Evolutionary conservation across 2,113 vertebrate genomes (phyloP), one percentile per base, ranked within the genome.

Genomic region (Hyla sarda): DNA sequence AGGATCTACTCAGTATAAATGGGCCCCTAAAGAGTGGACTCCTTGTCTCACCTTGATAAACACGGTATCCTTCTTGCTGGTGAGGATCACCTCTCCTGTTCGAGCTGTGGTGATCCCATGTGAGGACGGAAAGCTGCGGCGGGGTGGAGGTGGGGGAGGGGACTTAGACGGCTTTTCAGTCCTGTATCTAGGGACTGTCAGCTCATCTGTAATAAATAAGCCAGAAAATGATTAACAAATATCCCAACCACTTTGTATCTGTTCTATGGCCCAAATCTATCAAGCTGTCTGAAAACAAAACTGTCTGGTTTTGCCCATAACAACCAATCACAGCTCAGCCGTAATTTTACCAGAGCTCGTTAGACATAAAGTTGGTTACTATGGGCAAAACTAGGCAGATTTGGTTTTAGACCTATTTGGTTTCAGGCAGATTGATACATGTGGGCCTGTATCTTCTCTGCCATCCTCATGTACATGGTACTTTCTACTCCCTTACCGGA

Each of bases 131-230:
- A 99, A 98, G 89, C 98, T 99, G 37, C 97, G 96, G 77, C 97
- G 94, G 0, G 98, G 98, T 0, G 97, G 98, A 0, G 98, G 97
- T 0, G 98, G 98, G 0, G 98, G 98, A 0, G 98, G 98, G 0
- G 98, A 99, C 86, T 99, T 99, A 76, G 98, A 99, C 16, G 98
- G 98, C 89, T 99, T 99, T 92, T 99, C 98, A 0, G 97, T 99
- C 82, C 97, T 96, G 90, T 99, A 99, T 14, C 97, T 94, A 0
- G 96, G 95, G 73, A 99, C 96, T 0, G 96, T 96, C 90, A 99
- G 92, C 86, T 99, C 97, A 82, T 99, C 98, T 96, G 91, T 11
- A 82, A 89, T 82, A 83, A 12, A 69, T 21, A 41, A 21, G 34
- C 2, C 71, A 89, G 1, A 47, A 78, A 25, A 34, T 19, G 41